Conservation (phyloP, 2,888 invertebrate species). For the Nesidiocoris tenuis region DNA sequence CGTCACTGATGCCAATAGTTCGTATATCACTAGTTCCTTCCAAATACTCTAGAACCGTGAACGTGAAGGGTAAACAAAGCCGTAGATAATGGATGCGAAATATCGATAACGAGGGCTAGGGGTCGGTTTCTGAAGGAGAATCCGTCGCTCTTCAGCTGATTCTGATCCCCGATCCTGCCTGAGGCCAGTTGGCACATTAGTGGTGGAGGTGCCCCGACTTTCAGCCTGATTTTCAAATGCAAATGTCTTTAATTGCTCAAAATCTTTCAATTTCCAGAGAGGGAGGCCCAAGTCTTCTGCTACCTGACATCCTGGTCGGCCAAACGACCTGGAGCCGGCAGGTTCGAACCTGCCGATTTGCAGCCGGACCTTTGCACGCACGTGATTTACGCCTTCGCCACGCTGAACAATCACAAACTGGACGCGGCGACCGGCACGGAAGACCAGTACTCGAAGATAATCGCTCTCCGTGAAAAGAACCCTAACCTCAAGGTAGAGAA, state of each 20-base stretch:
- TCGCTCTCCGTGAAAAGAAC: slow-evolving; percentile 82
- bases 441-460: slow-evolving; percentile 76
- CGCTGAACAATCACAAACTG: slow-evolving; percentile 80
- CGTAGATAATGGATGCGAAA: too few relatives aligned
- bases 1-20: slow-evolving; percentile 51
- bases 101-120: too few relatives aligned
- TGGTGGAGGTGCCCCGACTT: too few relatives aligned
- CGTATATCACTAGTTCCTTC: background rate
- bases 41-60: too few relatives aligned
- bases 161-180: too few relatives aligned
- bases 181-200: too few relatives aligned
- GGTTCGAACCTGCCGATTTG: slow-evolving; percentile 85
- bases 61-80: too few relatives aligned
- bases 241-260: too few relatives aligned
- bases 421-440: slow-evolving; percentile 79
- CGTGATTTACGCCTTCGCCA: slow-evolving; percentile 91
- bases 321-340: slow-evolving; percentile 83
- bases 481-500: slow-evolving; percentile 73
- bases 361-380: slow-evolving; percentile 90
- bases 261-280: slow-evolving; percentile 62
- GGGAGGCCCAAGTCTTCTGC: slow-evolving; percentile 86
- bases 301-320: slow-evolving; percentile 96
- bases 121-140: too few relatives aligned
- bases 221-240: too few relatives aligned
- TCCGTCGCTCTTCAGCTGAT: too few relatives aligned